Evolutionary conservation across 2,888 invertebrate genomes (phyloP), one percentile per base, ranked within the genome.

Genomic region (Drosophila merina): DNA sequence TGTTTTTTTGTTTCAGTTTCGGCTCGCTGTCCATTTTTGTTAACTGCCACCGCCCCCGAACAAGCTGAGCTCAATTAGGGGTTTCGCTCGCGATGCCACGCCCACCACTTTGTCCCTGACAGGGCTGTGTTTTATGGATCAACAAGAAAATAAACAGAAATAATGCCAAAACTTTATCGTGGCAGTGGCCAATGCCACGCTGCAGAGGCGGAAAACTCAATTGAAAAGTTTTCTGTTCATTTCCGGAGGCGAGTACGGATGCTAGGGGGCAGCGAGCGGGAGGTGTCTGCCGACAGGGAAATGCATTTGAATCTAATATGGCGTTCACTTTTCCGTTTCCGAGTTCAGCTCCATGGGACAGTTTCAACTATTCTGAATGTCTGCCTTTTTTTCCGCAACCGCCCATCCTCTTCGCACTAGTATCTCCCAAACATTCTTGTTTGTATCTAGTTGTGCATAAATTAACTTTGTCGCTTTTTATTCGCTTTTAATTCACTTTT

Each of bases 161-260:
- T 84, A 72, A 80, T 78, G 68, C 72, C 72, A 55, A 78, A 80
- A 80, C 74, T 77, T 76, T 77, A 70, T 68, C 70, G 72, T 68
- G 58, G 47, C 54, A 8, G 67, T 62, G 57, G 31, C 70, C 20
- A 47, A 40, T 8, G 20, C 28, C 28, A n/a, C 12, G 64, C 56
- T 59, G 63, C 76, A 68, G 54, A 48, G 71, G 49, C 87, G 88
- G 86, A 86, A 86, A 86, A 86, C 86, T 88, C 86, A 86, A 88
- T 86, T 86, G 74, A 71, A 88, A 86, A 86, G 79, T 86, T 88
- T 86, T 80, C 72, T 82, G 75, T 79, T 80, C 86, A 76, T 77
- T 84, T 81, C 81, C 81, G 85, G 54, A 38, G 62, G 62, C 63
- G 50, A 74, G 68, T 45, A 44, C 64, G 52, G 51, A 44, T 36